Evolutionary conservation across 2,113 vertebrate genomes (phyloP).

Genomic region (Rhodinocichla rosea): DNA sequence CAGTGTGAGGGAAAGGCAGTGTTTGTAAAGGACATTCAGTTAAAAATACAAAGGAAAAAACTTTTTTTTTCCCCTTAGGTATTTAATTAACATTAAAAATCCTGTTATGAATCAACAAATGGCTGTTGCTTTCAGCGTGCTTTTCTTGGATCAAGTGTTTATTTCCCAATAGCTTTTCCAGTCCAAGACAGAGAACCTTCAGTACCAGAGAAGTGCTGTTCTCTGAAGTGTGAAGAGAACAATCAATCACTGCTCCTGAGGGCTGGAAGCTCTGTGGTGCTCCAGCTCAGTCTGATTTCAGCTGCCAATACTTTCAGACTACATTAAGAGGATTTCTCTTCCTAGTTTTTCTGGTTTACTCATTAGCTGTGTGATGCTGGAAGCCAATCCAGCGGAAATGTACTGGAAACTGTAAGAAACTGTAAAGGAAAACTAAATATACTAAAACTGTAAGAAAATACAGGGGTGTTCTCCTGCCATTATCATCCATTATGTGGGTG

Average conservation of each 20-base stretch:
- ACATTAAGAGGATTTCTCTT: background rate
- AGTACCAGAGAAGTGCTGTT: background rate
- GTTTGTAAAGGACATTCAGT: background rate
- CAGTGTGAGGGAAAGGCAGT: background rate
- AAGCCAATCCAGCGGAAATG: background rate
- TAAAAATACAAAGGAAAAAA: background rate
- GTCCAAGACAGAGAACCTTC: background rate
- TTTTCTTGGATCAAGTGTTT: background rate
- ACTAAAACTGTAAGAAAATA: background rate
- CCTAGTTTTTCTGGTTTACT: background rate
- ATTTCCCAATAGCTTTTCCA: background rate
- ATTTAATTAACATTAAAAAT: background rate
- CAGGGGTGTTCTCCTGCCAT: background rate
- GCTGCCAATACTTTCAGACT: background rate
- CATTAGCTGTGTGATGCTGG: background rate
- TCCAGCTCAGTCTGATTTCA: background rate
- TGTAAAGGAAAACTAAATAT: background rate
- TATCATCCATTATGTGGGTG: background rate
- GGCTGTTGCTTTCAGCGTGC: background rate
- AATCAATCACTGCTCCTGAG: background rate
- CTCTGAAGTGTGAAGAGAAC: background rate
- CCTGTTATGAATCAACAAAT: background rate
- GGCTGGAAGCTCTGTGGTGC: background rate
- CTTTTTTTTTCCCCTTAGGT: accelerated
- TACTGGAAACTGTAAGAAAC: background rate